These are phyloP conservation scores for Melospiza georgiana DNA, from an alignment of 2,113 vertebrate genomes.

Conservation along the genomic window DNA sequence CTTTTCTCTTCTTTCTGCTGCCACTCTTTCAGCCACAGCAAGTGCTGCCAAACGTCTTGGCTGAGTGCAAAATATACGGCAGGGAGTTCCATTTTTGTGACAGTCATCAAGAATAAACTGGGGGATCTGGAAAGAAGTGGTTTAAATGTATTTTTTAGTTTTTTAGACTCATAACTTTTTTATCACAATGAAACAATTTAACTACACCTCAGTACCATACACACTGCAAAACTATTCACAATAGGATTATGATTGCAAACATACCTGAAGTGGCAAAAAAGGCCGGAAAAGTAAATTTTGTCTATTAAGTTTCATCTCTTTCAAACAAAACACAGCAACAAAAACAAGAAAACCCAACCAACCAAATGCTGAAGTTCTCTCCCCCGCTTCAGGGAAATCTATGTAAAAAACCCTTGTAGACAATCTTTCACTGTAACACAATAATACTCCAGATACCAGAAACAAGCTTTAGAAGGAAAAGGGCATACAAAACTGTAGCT, in stretches of 20 bases:
- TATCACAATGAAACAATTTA: neutral
- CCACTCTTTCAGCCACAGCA: slow-evolving; percentile 93
- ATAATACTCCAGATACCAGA: neutral
- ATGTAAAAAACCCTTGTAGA: neutral
- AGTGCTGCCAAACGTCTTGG: slow-evolving; percentile 90
- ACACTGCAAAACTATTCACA: neutral
- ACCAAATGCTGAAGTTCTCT: neutral
- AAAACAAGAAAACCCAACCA: neutral
- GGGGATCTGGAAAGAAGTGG: slow-evolving; percentile 83
- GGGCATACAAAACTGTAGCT: neutral
- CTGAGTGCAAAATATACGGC: slow-evolving; percentile 95
- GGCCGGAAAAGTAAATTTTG: neutral
- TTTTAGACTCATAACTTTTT: neutral
- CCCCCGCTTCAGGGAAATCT: neutral
- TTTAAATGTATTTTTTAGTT: neutral
- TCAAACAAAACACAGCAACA: neutral
- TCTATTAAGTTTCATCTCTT: neutral
- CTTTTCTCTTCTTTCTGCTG: slow-evolving; percentile 89
- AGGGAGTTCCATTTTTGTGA: slow-evolving; percentile 80
- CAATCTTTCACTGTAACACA: neutral
- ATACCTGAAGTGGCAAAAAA: neutral
- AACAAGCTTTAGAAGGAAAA: neutral
- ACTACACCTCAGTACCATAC: fast-evolving
- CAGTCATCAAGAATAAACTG: slow-evolving; percentile 95
- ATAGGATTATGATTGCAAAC: neutral